Conservation (phyloP, 2,797 vertebrate species). For the Kryptopterus vitreolus region DNA sequence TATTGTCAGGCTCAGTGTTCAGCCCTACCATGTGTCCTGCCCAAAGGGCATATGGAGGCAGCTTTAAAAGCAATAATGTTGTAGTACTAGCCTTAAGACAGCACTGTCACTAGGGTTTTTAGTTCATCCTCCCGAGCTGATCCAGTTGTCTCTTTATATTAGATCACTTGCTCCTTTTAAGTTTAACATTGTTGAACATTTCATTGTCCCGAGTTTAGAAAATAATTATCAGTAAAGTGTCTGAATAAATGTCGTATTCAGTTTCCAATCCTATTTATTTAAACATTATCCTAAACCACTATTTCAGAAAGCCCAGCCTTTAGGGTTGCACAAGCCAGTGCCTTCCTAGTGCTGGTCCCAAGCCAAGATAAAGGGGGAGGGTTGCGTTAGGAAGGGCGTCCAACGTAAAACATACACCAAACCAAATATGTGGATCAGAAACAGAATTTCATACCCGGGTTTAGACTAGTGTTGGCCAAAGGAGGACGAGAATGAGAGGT, state of each 20-base stretch:
- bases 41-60: neutral
- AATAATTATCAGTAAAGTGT: neutral
- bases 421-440: too few species aligned
- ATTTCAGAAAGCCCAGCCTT: too few species aligned
- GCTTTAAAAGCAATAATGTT: constrained; percentile 29
- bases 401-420: too few species aligned
- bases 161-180: neutral
- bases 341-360: too few species aligned
- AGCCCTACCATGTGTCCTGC: neutral
- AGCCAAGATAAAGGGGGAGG: too few species aligned
- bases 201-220: neutral
- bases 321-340: too few species aligned
- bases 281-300: neutral
- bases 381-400: too few species aligned
- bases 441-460: too few species aligned
- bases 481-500: too few species aligned
- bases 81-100: constrained; percentile 13
- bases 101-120: neutral
- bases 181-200: neutral
- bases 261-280: neutral
- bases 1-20: constrained; percentile 17
- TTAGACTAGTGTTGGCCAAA: too few species aligned
- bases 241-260: neutral
- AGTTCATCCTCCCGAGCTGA: constrained; percentile 20
- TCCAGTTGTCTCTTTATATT: constrained; percentile 10